Conservation (phyloP, 2,888 invertebrate genomes). For the Ormyrus rosae region DNA sequence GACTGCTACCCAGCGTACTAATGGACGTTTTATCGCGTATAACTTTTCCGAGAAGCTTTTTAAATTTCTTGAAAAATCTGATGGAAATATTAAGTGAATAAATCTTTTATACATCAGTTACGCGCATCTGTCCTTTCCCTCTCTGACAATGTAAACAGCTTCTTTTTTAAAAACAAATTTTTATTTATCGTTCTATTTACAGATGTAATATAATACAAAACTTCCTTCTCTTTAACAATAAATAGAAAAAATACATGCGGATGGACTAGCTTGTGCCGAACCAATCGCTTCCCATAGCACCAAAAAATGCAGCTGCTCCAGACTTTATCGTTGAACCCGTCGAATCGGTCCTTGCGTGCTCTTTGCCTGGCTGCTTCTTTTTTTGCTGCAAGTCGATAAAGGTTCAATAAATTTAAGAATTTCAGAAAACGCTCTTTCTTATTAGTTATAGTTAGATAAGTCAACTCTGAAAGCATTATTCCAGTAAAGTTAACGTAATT, state of each 20-base stretch:
- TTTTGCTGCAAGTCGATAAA: constrained; percentile 71
- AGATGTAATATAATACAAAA: constrained; percentile 49
- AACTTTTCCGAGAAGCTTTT: constrained; percentile 28
- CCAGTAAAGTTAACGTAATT: too few species aligned
- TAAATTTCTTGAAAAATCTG: constrained; percentile 40
- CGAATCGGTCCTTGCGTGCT: constrained; percentile 74
- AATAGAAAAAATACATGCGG: constrained; percentile 54
- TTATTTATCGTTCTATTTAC: constrained; percentile 55
- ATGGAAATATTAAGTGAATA: constrained; percentile 9
- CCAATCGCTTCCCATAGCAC: constrained; percentile 90
- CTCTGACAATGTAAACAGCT: neutral
- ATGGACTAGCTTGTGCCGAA: constrained; percentile 78
- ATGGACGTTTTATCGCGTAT: constrained; percentile 44
- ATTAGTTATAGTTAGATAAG: constrained; percentile 16
- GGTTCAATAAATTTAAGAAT: neutral
- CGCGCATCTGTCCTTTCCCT: neutral
- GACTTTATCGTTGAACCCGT: constrained; percentile 80
- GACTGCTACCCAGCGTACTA: constrained; percentile 2
- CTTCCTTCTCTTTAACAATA: constrained; percentile 17
- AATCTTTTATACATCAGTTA: constrained; percentile 22
- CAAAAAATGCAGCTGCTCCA: constrained; percentile 88
- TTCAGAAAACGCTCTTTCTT: constrained; percentile 6
- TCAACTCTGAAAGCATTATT: neutral
- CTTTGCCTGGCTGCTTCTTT: constrained; percentile 76
- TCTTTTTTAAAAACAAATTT: constrained; percentile 40